Percentiles rank a stretch among this genome's conserved stretches.
Evolutionary conservation across 2,888 invertebrate genomes (phyloP).

Genomic region (Sclerodermus sp.): DNA sequence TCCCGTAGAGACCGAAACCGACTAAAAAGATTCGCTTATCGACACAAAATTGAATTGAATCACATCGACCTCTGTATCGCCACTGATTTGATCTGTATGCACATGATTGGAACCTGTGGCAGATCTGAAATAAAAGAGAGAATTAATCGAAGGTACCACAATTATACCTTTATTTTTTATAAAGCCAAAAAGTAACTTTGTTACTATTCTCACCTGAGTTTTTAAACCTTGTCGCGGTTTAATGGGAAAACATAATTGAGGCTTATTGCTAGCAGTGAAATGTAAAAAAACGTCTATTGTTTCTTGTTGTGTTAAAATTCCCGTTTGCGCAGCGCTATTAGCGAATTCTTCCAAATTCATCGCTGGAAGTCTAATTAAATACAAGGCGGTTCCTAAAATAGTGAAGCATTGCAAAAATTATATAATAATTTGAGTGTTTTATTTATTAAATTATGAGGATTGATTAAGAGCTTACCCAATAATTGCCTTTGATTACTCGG

Average conservation of each 20-base stretch:
- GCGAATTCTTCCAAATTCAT: constrained; percentile 95
- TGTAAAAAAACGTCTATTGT: constrained; percentile 94
- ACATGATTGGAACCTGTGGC: constrained; percentile 94
- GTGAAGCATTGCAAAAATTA: no score
- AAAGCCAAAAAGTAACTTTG: not conserved
- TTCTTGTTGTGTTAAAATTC: constrained; percentile 88
- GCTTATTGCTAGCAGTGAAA: constrained; percentile 89
- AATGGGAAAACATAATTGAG: constrained; percentile 78
- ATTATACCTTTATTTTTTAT: no score
- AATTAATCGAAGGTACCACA: not conserved
- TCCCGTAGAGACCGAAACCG: constrained; percentile 94
- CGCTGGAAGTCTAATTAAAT: constrained; percentile 88
- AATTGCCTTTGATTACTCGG: constrained; percentile 67
- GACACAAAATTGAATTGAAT: constrained; percentile 95
- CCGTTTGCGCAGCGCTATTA: constrained; percentile 91
- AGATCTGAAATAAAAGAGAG: constrained; percentile 65
- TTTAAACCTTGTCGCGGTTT: constrained; percentile 85
- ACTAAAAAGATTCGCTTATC: constrained; percentile 95
- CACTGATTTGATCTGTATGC: constrained; percentile 97
- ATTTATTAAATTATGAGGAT: no score
- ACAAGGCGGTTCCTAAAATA: constrained; percentile 64
- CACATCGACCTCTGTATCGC: constrained; percentile 94
- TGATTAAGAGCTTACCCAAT: constrained; percentile 35
- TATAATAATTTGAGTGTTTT: no score
- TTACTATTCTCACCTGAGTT: constrained; percentile 68